Base-by-base conservation (phyloP, 2,113 vertebrate species). In the Athene noctua region DNA sequence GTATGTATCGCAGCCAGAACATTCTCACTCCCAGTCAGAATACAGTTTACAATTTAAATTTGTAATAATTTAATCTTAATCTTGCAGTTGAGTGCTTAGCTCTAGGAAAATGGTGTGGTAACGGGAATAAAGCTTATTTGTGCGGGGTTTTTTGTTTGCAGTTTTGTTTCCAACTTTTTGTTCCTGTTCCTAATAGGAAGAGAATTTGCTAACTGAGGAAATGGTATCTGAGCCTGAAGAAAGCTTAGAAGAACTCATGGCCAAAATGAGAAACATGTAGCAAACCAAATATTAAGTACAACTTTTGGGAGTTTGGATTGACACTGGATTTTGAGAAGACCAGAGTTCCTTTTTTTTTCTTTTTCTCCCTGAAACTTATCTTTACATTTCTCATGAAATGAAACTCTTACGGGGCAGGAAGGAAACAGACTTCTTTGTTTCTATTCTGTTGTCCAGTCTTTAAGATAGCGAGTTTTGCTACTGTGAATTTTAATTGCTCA, bases 201-300 rank as follows among this genome's bases (percentile, higher is more conserved):
- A 97, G 20, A 96, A 96, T 42, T 70, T 85, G 67, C 6, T 74
- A 70, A 65, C 82, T 34, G 98, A 97, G 11, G 98, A 98, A 30
- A 96, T 96, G 0, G 98, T 99, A 67, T 97, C 97, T 46, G 99
- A 99, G 36, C 98, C 99, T 5, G 98, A 99, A 26, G 98, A 99
- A 97, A 99, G 99, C 97, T 97, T 99, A 70, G 99, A 99, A 90
- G 99, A 99, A 66, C 98, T 99, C 90, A 99, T 99, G 99, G 99
- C 99, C 94, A 99, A 98, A 92, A 99, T 99, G 99, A 99, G 97
- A 96, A 99, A 98, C 70, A 96, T 99, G 95, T 99, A 99, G 94
- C 54, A 86, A 65, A 80, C 27, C 46, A 34, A 71, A 15, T 47
- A 52, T 1, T 15, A 82, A 80, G 9, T 59, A 22, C 11, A 78